Evolutionary conservation across 2,888 invertebrate genomes (phyloP).

Genomic region (Gortyna flavago): DNA sequence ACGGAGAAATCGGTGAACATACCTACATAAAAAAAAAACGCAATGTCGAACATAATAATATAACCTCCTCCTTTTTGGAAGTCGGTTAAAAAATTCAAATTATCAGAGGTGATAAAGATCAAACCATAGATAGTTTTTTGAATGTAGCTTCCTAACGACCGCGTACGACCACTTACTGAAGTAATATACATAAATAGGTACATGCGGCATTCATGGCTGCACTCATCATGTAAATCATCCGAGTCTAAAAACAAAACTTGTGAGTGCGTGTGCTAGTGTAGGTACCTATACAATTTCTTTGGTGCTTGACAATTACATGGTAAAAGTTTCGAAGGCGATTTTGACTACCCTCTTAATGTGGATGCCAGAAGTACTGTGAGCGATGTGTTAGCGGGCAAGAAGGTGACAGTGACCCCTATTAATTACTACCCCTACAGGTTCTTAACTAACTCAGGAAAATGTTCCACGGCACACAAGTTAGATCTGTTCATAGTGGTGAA

Average conservation of each 20-base stretch:
- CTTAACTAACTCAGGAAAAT: conserved; percentile 85
- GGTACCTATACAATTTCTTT: conserved; percentile 87
- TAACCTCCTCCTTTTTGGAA: too few species aligned
- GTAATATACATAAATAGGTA: too few species aligned
- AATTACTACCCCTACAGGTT: conserved; percentile 92
- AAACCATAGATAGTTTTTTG: too few species aligned
- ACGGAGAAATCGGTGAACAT: too few species aligned
- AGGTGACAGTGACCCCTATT: conserved; percentile 91
- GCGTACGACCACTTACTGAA: too few species aligned
- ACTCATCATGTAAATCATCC: too few species aligned
- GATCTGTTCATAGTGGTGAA: conserved; percentile 95
- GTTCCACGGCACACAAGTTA: conserved; percentile 87
- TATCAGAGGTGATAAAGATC: too few species aligned
- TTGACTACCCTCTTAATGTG: conserved; percentile 94
- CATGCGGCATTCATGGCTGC: too few species aligned
- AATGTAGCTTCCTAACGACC: too few species aligned
- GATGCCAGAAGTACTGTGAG: conserved; percentile 91
- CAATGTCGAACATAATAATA: too few species aligned
- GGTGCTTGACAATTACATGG: conserved; percentile 93
- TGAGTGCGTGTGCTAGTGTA: conserved; percentile 73
- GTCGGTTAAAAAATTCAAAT: too few species aligned
- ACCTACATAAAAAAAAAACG: too few species aligned
- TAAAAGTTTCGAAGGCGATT: conserved; percentile 92
- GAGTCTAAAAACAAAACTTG: conserved; percentile 54
- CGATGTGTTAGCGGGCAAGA: conserved; percentile 90